Conservation (phyloP, 2,888 invertebrate genomes). For the Drepanosiphum platanoidis region DNA sequence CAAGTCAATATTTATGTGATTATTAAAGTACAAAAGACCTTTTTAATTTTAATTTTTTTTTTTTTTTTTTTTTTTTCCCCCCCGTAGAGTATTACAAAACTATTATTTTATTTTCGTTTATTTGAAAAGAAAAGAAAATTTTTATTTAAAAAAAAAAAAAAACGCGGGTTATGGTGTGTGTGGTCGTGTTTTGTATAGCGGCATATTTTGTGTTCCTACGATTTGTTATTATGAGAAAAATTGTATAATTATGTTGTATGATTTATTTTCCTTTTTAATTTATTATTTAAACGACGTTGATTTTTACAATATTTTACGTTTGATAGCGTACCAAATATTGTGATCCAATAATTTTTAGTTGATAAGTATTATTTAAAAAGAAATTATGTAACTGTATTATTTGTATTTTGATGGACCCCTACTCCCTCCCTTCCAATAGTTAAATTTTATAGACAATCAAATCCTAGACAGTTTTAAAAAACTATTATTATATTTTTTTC, state of each 20-base stretch:
- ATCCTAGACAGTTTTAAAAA: slow-evolving; percentile 38
- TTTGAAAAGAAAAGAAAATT: neutral
- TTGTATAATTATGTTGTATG: slow-evolving; percentile 21
- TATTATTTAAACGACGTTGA: slow-evolving; percentile 21
- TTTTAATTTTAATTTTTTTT: slow-evolving; percentile 42
- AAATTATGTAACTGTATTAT: slow-evolving; percentile 31
- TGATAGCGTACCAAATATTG: slow-evolving; percentile 6
- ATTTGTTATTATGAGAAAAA: slow-evolving; percentile 45
- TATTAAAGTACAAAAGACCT: slow-evolving; percentile 58
- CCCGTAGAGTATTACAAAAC: slow-evolving; percentile 40
- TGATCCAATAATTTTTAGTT: slow-evolving; percentile 37
- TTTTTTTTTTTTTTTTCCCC: slow-evolving; percentile 33
- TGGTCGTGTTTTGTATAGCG: slow-evolving; percentile 33
- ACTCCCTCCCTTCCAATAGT: slow-evolving; percentile 44
- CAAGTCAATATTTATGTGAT: slow-evolving; percentile 61
- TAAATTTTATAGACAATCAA: slow-evolving; percentile 59
- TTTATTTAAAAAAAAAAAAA: no score
- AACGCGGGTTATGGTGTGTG: slow-evolving; percentile 13
- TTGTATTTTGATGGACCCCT: slow-evolving; percentile 26
- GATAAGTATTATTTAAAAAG: slow-evolving; percentile 40
- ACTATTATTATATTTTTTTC: slow-evolving; percentile 35
- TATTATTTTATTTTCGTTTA: slow-evolving; percentile 37
- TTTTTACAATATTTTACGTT: slow-evolving; percentile 26
- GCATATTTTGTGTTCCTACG: slow-evolving; percentile 60
- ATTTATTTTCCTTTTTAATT: slow-evolving; percentile 36